Evolutionary conservation across 1,140 invertebrate species (phyloP).

Genomic region (Conus ventricosus): DNA sequence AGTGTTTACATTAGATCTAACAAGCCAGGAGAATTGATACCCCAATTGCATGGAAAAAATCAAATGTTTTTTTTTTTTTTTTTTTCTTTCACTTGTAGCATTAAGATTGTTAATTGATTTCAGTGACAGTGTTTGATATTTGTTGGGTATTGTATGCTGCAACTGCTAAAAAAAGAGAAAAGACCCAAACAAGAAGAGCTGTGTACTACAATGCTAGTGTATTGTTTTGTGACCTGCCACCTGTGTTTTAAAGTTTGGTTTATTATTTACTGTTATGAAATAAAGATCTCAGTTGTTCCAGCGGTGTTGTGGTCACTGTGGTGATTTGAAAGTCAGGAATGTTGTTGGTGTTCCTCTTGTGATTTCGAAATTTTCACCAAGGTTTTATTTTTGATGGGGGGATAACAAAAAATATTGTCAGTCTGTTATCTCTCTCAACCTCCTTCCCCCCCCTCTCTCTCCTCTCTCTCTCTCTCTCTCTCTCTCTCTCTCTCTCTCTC

Average conservation of each 20-base stretch:
- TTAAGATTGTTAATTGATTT: background rate
- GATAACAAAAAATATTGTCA: background rate
- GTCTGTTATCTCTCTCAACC: background rate
- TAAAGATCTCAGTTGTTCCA: constrained; percentile 21
- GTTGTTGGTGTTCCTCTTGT: background rate
- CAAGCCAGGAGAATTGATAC: background rate
- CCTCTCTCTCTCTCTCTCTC: constrained; percentile 18
- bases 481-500: constrained; percentile 26
- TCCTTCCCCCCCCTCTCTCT: background rate
- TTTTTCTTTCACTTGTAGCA: too few species aligned
- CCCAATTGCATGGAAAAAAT: background rate
- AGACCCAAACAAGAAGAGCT: background rate
- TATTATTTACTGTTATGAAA: constrained; percentile 5
- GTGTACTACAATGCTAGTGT: background rate
- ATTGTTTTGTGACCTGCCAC: background rate
- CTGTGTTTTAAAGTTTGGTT: background rate
- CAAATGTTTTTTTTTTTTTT: too few species aligned
- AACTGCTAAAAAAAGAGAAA: background rate
- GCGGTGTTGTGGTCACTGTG: background rate
- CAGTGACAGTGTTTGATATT: background rate
- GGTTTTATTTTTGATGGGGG: too few species aligned
- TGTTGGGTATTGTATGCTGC: background rate
- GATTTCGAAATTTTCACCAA: too few species aligned
- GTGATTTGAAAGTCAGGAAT: too few species aligned
- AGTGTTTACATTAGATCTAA: too few species aligned